A percentile compares a stretch with the other conserved stretches of the same genome.
phyloP scores from a whole-genome alignment of 2,888 invertebrate species.

The Carcina quercana region DNA sequence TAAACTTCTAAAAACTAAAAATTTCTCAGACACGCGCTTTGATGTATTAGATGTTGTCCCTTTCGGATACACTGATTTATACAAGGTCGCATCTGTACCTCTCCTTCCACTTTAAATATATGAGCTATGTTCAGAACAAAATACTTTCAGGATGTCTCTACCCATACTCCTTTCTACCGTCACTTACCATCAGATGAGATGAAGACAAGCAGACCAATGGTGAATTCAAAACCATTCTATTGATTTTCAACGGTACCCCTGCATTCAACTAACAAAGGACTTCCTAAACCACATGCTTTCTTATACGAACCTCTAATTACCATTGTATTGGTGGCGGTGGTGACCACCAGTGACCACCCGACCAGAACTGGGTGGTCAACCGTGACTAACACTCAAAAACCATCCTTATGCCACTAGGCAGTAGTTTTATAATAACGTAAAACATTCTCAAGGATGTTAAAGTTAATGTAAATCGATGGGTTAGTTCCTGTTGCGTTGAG shows the following conservation, averaged over 20 bases:
- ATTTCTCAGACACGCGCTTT: no score
- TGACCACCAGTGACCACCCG: slow-evolving; percentile 53
- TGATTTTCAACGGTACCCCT: slow-evolving; percentile 2
- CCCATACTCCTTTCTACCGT: no score
- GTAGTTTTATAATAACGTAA: slow-evolving; percentile 12
- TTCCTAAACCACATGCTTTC: slow-evolving; percentile 63
- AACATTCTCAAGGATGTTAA: slow-evolving; percentile 35
- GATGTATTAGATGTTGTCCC: no score
- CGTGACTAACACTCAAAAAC: slow-evolving; percentile 23
- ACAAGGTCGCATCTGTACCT: no score
- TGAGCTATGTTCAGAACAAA: no score
- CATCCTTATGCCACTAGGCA: slow-evolving; percentile 7
- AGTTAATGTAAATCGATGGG: slow-evolving; percentile 35
- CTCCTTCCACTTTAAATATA: no score
- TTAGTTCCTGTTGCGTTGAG: slow-evolving; percentile 38
- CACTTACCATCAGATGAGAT: no score
- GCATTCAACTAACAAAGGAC: slow-evolving; percentile 25
- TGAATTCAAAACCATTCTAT: slow-evolving; percentile 2
- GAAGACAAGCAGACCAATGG: no score
- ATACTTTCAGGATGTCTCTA: no score
- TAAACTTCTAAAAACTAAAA: no score
- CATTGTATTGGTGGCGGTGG: slow-evolving; percentile 68
- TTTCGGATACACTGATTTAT: no score
- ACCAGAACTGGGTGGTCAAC: slow-evolving; percentile 57
- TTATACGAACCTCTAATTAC: slow-evolving; percentile 52